Evolutionary conservation across 2,797 vertebrate species (phyloP).

Genomic region (Brachyrhaphis roseni): DNA sequence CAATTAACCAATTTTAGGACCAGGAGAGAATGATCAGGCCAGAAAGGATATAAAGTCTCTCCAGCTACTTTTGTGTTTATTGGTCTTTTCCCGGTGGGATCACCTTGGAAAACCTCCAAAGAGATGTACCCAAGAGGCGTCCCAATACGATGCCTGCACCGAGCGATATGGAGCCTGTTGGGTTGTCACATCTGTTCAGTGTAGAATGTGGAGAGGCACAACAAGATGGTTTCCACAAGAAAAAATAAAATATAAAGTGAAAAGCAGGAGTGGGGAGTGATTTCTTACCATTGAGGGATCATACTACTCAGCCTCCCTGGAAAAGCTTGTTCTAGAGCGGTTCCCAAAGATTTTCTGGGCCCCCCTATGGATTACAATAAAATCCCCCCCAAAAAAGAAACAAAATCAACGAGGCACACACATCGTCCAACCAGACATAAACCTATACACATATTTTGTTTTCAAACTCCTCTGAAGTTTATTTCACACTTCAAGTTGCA

Average conservation of each 20-base stretch:
- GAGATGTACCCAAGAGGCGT: neutral
- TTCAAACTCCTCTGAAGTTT: too few relatives aligned
- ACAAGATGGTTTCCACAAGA: neutral
- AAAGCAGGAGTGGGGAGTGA: neutral
- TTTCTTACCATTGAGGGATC: neutral
- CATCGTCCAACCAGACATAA: too few relatives aligned
- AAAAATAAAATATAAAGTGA: neutral
- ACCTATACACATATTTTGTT: too few relatives aligned
- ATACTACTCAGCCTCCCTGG: neutral
- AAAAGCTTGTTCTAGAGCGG: neutral
- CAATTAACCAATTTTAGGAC: neutral
- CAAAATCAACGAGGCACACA: too few relatives aligned
- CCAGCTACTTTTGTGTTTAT: neutral
- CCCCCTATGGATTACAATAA: too few relatives aligned
- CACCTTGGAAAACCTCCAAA: neutral
- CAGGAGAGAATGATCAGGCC: neutral
- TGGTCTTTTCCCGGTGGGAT: neutral
- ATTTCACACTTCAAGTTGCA: too few relatives aligned
- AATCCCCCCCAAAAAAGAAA: too few relatives aligned
- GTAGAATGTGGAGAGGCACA: neutral
- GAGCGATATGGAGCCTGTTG: neutral
- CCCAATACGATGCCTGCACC: neutral
- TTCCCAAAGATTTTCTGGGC: too few relatives aligned
- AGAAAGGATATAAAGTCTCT: neutral
- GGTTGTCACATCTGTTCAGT: neutral